phyloP scores from a whole-genome alignment of 2,113 vertebrate species.

The Heterotis niloticus region DNA sequence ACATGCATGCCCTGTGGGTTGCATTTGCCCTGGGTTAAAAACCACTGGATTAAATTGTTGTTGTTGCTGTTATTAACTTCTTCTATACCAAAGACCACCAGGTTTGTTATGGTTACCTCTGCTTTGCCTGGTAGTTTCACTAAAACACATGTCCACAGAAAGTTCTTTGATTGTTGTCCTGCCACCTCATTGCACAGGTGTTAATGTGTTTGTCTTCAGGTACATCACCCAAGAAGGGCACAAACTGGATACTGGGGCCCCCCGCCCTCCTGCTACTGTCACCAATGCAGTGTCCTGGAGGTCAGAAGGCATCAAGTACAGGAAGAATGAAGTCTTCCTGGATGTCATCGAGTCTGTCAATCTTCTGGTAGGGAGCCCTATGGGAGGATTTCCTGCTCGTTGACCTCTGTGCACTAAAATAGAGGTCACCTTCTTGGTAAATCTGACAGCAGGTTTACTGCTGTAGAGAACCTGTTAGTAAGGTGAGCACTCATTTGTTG shows the following conservation, averaged over 20 bases:
- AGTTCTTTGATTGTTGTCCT: not conserved
- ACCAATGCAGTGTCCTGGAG: slow-evolving; percentile 97
- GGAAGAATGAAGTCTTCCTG: slow-evolving; percentile 97
- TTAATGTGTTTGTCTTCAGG: slow-evolving; percentile 54
- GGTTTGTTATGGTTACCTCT: not conserved
- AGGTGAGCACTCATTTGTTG: not conserved
- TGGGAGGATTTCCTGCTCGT: not conserved
- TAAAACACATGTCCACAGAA: not conserved
- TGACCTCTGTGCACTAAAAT: not conserved
- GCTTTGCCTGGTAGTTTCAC: not conserved
- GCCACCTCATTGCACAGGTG: not conserved
- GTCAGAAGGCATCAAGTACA: slow-evolving; percentile 97
- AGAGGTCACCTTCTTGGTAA: not conserved
- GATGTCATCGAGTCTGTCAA: slow-evolving; percentile 98
- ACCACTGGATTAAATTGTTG: too few species aligned
- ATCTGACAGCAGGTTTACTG: not conserved
- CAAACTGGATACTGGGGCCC: slow-evolving; percentile 98
- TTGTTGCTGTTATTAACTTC: not conserved
- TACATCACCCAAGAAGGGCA: slow-evolving; percentile 99
- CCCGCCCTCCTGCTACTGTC: slow-evolving; percentile 89
- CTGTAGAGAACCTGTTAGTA: too few species aligned
- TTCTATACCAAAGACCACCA: not conserved
- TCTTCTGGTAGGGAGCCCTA: slow-evolving; percentile 75
- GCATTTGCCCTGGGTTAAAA: not conserved
- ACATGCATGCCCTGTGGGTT: not conserved